Evolutionary conservation across 2,797 vertebrate genomes (phyloP), one percentile per base, ranked within the genome.

Genomic region (Hyperoplus lanceolatus): DNA sequence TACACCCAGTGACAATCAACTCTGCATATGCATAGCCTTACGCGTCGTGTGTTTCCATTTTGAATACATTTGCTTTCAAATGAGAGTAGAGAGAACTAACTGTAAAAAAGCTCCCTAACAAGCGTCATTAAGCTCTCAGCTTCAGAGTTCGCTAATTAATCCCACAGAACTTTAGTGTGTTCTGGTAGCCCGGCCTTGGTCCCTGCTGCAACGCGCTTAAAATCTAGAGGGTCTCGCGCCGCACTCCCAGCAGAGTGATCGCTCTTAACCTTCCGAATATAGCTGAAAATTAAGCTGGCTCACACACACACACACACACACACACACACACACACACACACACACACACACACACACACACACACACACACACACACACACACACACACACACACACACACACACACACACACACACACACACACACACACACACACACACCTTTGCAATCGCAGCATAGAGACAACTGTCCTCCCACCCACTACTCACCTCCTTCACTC

Each of bases 1-100:
- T 29, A 29, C 29, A 89, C 80, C 86, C 57, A 81, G 80, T 85
- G 85, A 87, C 87, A 92, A 86, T 91, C 84, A 87, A 70, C 75
- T 87, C 59, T 73, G 69, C 75, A 49, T 77, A 86, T 80, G 84
- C 57, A 16, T 18, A 79, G 77, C 75, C 61, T 39, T 82, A 72
- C 71, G 78, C 1, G 0, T 53, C 71, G 78, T 1, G 0, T 53
- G 80, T 67, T 88, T 80, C 65, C 55, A 75, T 55, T 79, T 60
- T 75, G 54, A 82, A 83, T 85, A 81, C 41, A 76, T 79, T 85
- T 61, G 75, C 68, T 80, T 76, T 51, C 18, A 82, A 83, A 69
- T 29, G 29, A 3, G 45, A 63, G 38, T 45, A 16, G 69, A 71
- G 68, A 36, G 69, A 29, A 29, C 29, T 29, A 8, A 59, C 3